A percentile compares a stretch with the other conserved stretches of the same genome.
These are phyloP conservation scores for Aix galericulata DNA, from an alignment of 2,113 vertebrate genomes.

Conservation along the genomic window DNA sequence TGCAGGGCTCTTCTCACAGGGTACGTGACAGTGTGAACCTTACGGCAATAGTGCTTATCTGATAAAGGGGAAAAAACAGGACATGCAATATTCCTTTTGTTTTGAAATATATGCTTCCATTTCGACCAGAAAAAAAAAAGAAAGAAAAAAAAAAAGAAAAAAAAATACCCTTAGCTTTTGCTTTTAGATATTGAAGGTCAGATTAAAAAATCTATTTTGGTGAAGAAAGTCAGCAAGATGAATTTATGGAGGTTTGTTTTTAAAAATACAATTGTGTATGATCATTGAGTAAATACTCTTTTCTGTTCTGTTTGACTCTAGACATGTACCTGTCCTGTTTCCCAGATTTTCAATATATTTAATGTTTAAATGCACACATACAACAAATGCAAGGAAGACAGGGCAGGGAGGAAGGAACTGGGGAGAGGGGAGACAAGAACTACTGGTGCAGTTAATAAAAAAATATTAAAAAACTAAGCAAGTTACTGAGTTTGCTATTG, in stretches of 20 bases:
- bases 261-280: not conserved
- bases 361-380: not conserved
- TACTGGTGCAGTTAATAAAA: not conserved
- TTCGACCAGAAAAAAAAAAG: accelerated
- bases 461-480: not conserved
- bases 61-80: not conserved
- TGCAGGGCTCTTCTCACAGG: not conserved
- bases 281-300: not conserved
- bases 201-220: not conserved
- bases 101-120: not conserved
- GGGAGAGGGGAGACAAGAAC: not conserved
- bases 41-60: not conserved
- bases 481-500: not conserved
- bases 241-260: not conserved
- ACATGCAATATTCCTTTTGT: not conserved
- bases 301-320: not conserved
- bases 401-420: not conserved
- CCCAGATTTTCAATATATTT: not conserved
- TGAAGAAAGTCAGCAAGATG: not conserved
- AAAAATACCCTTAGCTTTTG: not conserved
- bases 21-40: not conserved
- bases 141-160: no score
- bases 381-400: not conserved
- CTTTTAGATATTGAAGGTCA: not conserved
- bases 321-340: not conserved